Base-by-base conservation (phyloP, 2,888 invertebrate species). In the Luperina nickerlii region DNA sequence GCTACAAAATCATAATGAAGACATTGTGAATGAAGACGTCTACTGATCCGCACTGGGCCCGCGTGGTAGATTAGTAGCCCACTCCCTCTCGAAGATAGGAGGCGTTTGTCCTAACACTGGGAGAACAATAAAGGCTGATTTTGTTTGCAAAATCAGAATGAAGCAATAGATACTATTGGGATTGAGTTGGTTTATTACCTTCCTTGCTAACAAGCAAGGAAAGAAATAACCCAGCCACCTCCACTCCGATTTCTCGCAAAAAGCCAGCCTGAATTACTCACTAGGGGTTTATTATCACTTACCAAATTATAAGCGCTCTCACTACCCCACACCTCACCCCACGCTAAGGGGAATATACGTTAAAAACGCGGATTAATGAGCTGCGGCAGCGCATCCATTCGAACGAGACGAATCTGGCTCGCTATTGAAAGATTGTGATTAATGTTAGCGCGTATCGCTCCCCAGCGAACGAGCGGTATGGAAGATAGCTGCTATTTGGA, bases 401-500 rank as follows among this genome's bases (percentile, higher is more conserved):
- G 74, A 76, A 78, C 72, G 89, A 86, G 84, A 90, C 85, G 80
- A 88, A 87, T 90, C 87, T 82, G 77, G 79, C 78, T 80, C 74
- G 82, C 78, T 85, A 90, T 91, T 88, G 84, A 90, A 72, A 84
- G 89, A 89, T 88, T 84, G 88, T 86, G 87, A 91, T 90, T 85
- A 85, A 90, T 87, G 81, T 78, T 67, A 60, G 57, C 75, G 48
- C 60, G 48, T 67, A 83, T 86, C 79, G 78, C 27, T 81, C 79
- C 69, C 60, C 38, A 20, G 78, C 66, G 67, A 15, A 11, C 42
- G 38, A 42, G 42, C 45, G 27, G 72, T 72, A 24, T n/a, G 42
- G 60, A 42, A 65, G 38, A 74, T 66, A 78, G 48, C 74, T 54
- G n/a, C 66, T 15, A 72, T 76, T 81, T 65, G 45, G n/a, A n/a